Percentiles rank a stretch among this genome's conserved stretches.
Evolutionary conservation across 2,113 vertebrate genomes (phyloP).

Genomic region (Bungarus multicinctus): DNA sequence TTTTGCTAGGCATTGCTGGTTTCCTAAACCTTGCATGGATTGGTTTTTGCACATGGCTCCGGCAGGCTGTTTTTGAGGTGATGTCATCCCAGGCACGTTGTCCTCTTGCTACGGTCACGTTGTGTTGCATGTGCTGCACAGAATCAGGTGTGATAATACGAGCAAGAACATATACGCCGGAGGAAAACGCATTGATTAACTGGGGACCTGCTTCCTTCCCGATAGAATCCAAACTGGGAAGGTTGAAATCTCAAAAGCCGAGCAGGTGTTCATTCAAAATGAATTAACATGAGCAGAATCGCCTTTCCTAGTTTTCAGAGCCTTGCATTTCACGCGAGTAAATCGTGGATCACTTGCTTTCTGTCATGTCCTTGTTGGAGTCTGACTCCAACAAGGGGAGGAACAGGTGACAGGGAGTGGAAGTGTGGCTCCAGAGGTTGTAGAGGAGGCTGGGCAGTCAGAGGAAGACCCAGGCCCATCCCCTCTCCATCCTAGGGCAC

Average conservation of each 20-base stretch:
- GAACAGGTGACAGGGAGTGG: too few species aligned
- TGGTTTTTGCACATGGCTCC: background rate
- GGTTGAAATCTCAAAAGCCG: background rate
- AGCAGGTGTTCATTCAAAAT: background rate
- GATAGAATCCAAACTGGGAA: background rate
- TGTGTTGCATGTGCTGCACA: background rate
- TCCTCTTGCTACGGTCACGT: background rate
- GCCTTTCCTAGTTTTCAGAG: background rate
- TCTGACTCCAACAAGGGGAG: too few species aligned
- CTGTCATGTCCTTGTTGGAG: background rate
- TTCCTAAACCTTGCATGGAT: too few species aligned
- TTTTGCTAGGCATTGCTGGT: background rate
- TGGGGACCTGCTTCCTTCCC: background rate
- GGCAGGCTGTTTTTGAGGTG: background rate
- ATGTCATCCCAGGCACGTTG: background rate
- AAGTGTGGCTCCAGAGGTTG: too few species aligned
- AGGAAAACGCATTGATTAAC: background rate
- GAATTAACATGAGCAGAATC: background rate
- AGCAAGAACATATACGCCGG: background rate
- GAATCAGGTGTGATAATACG: too few species aligned
- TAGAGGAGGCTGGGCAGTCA: too few species aligned
- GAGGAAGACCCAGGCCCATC: too few species aligned
- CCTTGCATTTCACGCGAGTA: background rate
- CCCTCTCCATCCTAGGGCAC: too few species aligned
- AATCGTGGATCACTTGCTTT: background rate